phyloP scores from a whole-genome alignment of 2,888 invertebrate genomes.

The Axea sp. region DNA sequence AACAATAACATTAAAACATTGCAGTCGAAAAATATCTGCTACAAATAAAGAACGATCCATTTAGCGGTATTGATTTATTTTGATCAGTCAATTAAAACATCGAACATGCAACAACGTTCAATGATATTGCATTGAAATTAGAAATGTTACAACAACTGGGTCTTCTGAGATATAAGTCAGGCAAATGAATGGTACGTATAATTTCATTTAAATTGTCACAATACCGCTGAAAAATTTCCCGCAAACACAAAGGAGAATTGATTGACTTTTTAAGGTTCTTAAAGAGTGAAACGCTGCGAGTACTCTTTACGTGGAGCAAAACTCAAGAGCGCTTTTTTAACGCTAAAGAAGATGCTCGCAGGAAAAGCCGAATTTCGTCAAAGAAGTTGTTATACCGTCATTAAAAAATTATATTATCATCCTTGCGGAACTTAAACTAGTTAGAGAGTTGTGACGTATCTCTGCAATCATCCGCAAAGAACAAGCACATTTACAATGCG shows the following conservation, averaged over 20 bases:
- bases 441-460: slow-evolving; percentile 36
- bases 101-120: too few relatives aligned
- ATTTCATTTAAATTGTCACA: slow-evolving; percentile 5
- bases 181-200: slow-evolving; percentile 25
- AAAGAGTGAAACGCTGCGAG: slow-evolving; percentile 23
- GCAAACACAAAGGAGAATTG: slow-evolving; percentile 9
- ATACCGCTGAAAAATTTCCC: slow-evolving; percentile 11
- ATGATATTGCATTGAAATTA: too few relatives aligned
- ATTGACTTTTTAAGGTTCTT: slow-evolving; percentile 38
- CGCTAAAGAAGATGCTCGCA: slow-evolving; percentile 9
- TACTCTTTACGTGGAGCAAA: slow-evolving; percentile 30
- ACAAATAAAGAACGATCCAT: too few relatives aligned
- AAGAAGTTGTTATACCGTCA: slow-evolving; percentile 46
- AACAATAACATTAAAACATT: too few relatives aligned
- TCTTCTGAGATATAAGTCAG: too few relatives aligned
- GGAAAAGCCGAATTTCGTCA: slow-evolving; percentile 16
- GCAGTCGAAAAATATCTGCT: too few relatives aligned
- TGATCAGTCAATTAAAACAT: too few relatives aligned
- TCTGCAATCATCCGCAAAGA: slow-evolving; percentile 45
- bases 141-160: too few relatives aligned
- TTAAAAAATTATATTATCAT: slow-evolving; percentile 52
- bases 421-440: slow-evolving; percentile 33
- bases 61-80: too few relatives aligned
- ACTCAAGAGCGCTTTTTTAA: slow-evolving; percentile 38
- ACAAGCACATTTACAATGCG: slow-evolving; percentile 52